Percentiles rank a stretch among this genome's conserved stretches.
Evolutionary conservation across 1,140 invertebrate genomes (phyloP).

Genomic region (Diabrotica virgifera): DNA sequence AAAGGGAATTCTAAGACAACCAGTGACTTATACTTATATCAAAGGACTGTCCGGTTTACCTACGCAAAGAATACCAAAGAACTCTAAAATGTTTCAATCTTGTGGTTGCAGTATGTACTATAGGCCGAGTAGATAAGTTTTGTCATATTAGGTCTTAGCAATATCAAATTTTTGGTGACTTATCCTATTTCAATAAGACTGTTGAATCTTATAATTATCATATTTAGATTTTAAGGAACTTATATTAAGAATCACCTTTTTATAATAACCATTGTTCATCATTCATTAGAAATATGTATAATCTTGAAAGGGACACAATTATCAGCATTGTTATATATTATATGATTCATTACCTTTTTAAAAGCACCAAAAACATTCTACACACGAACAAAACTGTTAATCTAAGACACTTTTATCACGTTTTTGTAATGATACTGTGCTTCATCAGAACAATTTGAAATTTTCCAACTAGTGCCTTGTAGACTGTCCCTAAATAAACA

Average conservation of each 20-base stretch:
- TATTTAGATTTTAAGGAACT: not conserved
- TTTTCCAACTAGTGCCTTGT: constrained; percentile 29
- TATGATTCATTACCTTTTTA: too few species aligned
- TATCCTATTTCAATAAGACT: constrained; percentile 25
- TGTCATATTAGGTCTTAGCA: constrained; percentile 7
- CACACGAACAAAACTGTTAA: too few species aligned
- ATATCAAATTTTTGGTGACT: constrained; percentile 4
- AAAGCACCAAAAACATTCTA: too few species aligned
- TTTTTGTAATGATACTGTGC: constrained; percentile 4
- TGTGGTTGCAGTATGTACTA: constrained; percentile 44
- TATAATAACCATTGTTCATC: constrained; percentile 17
- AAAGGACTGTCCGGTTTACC: constrained; percentile 74
- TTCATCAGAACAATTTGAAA: constrained; percentile 6
- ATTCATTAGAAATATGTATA: constrained; percentile 17
- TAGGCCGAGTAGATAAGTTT: constrained; percentile 45
- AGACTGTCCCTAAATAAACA: constrained; percentile 26
- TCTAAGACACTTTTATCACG: not conserved
- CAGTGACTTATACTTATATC: constrained; percentile 74
- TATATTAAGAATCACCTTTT: constrained; percentile 23
- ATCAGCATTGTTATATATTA: not conserved
- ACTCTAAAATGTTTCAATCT: constrained; percentile 34
- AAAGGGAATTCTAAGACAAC: constrained; percentile 68
- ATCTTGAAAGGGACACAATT: constrained; percentile 10
- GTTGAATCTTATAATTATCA: not conserved
- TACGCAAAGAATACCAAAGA: constrained; percentile 70